A percentile compares a stretch with the other conserved stretches of the same genome.
phyloP scores from a whole-genome alignment of 1,140 invertebrate genomes.

The Saccostrea cuccullata region DNA sequence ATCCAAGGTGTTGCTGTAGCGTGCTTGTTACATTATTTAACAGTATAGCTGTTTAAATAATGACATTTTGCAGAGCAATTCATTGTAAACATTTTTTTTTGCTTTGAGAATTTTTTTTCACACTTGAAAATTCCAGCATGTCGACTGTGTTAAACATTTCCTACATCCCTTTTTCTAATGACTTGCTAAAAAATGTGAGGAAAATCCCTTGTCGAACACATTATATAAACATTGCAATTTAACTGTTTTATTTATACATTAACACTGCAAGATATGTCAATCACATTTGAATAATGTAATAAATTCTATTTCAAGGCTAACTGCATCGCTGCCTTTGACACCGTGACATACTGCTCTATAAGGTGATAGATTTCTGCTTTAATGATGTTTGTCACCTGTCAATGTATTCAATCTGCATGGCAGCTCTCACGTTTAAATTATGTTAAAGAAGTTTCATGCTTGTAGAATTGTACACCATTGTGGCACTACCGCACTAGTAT shows the following conservation, averaged over 20 bases:
- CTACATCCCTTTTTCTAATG: background rate
- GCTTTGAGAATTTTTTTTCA: background rate
- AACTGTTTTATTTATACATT: background rate
- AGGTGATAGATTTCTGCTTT: background rate
- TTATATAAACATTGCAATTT: background rate
- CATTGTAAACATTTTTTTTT: background rate
- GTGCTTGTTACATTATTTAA: too few relatives aligned
- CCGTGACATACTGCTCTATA: background rate
- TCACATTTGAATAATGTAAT: slow-evolving; percentile 13
- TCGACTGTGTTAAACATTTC: slow-evolving; percentile 11
- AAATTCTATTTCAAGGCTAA: slow-evolving; percentile 8
- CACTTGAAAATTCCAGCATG: background rate
- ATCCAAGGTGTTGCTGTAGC: too few relatives aligned
- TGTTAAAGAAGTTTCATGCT: background rate
- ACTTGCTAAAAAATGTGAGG: background rate
- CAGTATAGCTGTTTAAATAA: background rate
- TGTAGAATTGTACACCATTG: background rate
- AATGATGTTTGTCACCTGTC: background rate
- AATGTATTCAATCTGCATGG: background rate
- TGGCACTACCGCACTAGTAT: background rate
- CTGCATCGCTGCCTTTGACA: background rate
- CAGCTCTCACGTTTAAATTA: background rate
- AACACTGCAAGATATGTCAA: slow-evolving; percentile 1
- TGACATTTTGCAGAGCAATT: background rate
- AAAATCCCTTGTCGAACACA: background rate